Evolutionary conservation across 2,113 vertebrate species (phyloP).

Genomic region (Leucoraja erinaceus): DNA sequence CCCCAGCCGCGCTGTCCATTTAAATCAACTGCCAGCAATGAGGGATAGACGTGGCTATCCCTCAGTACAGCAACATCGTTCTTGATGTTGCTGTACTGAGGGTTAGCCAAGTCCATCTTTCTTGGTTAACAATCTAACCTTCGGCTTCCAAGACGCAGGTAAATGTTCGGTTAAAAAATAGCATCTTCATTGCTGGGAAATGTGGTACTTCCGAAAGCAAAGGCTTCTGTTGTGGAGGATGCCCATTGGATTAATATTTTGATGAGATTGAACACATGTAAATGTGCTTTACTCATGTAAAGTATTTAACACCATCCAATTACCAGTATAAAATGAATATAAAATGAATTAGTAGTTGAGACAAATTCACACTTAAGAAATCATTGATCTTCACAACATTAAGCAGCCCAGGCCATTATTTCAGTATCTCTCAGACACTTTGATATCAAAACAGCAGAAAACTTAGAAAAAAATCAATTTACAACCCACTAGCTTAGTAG

Average conservation of each 20-base stretch:
- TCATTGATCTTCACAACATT: background rate
- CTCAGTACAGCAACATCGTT: no score
- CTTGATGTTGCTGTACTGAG: no score
- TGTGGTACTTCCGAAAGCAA: background rate
- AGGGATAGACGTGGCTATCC: no score
- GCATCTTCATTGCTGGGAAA: no score
- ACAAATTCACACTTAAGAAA: background rate
- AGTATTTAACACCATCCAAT: slow-evolving; percentile 18
- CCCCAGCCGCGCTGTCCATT: no score
- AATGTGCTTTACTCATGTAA: background rate
- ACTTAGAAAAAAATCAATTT: background rate
- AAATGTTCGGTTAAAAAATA: background rate
- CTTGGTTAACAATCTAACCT: no score
- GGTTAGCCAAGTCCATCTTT: no score
- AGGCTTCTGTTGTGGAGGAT: background rate
- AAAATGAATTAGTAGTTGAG: slow-evolving; percentile 22
- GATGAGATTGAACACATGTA: background rate
- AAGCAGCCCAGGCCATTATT: background rate
- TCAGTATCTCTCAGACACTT: background rate
- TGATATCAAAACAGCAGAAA: background rate
- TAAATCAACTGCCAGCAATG: no score
- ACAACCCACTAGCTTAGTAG: background rate
- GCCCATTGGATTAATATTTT: background rate
- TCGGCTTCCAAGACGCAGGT: no score
- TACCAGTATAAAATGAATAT: slow-evolving; percentile 24